Evolutionary conservation across 2,797 vertebrate species (phyloP), one percentile per base, ranked within the genome.

Genomic region (Fringilla coelebs): DNA sequence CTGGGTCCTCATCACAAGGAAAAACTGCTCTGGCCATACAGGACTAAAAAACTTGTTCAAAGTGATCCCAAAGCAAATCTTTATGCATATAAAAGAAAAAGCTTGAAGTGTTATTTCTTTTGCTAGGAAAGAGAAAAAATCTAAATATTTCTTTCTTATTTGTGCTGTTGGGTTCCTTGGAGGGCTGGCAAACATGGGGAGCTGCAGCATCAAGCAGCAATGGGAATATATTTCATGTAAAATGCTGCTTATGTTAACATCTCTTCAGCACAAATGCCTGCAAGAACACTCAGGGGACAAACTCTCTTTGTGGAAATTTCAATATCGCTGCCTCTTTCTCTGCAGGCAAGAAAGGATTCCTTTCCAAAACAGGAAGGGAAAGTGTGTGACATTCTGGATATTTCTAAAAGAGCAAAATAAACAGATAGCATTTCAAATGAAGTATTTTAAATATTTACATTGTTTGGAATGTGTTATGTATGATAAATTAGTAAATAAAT

Each of bases 211-310:
- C 75, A n/a, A 80, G 71, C 60, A 93, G 73, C 75, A 92, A 48
- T 4, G 11, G 82, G 92, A 93, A 85, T 88, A 87, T 87, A 96
- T 92, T 94, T 95, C 41, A 83, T 24, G 9, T 65, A 95, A 97
- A 96, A 90, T 85, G 90, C 58, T 72, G 75, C 80, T 94, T 62
- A 17, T 95, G 81, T 92, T 96, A 96, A 95, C 89, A 89, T 83
- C 89, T 92, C 92, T 94, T 97, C 94, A 91, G 84, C 81, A 88
- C 89, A 96, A 97, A 94, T 91, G 92, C 40, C 75, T 95, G 84
- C 78, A 93, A 95, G 92, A 96, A 72, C 75, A 96, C 94, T 93
- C 92, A 82, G 66, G 95, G 81, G 94, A 96, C 60, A 83, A 94
- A 83, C 74, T 60, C 48, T 86, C 84, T 88, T 92, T 66, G 82